phyloP scores from a whole-genome alignment of 1,140 invertebrate genomes.

The Plodia interpunctella region DNA sequence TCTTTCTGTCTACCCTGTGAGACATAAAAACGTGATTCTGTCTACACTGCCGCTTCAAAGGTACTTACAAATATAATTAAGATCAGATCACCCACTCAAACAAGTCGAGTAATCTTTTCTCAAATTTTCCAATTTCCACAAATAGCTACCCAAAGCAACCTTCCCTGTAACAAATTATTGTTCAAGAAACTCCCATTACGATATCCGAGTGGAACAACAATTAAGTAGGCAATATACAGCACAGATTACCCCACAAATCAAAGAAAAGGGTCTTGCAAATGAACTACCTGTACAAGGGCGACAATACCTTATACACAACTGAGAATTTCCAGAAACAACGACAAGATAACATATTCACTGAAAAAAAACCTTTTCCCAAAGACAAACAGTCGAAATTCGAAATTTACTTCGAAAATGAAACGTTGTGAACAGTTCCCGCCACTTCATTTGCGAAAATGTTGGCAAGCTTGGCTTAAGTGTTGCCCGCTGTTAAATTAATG shows the following conservation, averaged over 20 bases:
- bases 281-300: slow-evolving; percentile 40
- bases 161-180: neutral
- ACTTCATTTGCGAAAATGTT: slow-evolving; percentile 72
- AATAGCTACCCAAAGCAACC: neutral
- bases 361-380: neutral
- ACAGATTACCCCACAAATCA: slow-evolving; percentile 55
- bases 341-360: slow-evolving; percentile 11
- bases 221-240: slow-evolving; percentile 36
- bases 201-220: slow-evolving; percentile 25
- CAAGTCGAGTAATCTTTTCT: neutral
- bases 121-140: neutral
- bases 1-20: too few species aligned
- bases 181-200: slow-evolving; percentile 9
- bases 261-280: slow-evolving; percentile 31
- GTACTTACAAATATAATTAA: too few species aligned
- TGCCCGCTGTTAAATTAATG: slow-evolving; percentile 75
- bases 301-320: slow-evolving; percentile 43
- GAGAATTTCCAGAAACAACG: slow-evolving; percentile 22
- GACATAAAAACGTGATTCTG: too few species aligned
- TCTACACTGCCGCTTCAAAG: too few species aligned
- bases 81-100: neutral
- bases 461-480: slow-evolving; percentile 68
- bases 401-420: slow-evolving; percentile 2
- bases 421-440: slow-evolving; percentile 37
- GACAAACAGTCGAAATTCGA: slow-evolving; percentile 13